Conservation (phyloP, 1,140 invertebrate species). For the Zaprionus inermis region DNA sequence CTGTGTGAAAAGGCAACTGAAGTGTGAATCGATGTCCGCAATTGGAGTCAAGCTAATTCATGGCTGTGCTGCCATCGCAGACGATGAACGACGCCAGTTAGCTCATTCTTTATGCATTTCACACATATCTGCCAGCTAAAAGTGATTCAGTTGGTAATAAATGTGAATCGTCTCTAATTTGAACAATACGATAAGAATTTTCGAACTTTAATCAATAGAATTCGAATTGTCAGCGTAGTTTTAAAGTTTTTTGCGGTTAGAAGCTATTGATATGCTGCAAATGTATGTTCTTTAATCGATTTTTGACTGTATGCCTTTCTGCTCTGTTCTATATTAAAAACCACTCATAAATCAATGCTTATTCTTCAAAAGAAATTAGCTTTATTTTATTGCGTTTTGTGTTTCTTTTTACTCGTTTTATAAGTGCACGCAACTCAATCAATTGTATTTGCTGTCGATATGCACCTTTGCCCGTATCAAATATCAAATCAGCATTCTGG, state of each 20-base stretch:
- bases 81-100: conserved; percentile 17
- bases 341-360: too few species aligned
- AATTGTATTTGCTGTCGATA: background rate
- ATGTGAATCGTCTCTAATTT: background rate
- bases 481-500: conserved; percentile 21
- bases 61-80: conserved; percentile 9
- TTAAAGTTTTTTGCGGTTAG: too few species aligned
- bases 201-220: too few species aligned
- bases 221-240: too few species aligned
- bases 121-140: background rate
- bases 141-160: conserved; percentile 20
- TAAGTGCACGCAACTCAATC: background rate
- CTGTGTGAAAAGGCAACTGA: conserved; percentile 33
- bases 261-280: too few species aligned
- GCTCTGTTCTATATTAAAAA: background rate
- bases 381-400: background rate
- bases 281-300: background rate
- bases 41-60: conserved; percentile 32
- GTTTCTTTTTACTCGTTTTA: background rate
- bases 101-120: conserved; percentile 13
- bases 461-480: background rate
- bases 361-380: too few species aligned
- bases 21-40: conserved; percentile 21
- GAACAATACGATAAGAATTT: too few species aligned
- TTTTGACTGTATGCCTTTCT: too few species aligned